Percentiles rank a stretch among this genome's conserved stretches.
Conservation (phyloP, 1,140 invertebrate species). For the Nasonia giraulti region DNA sequence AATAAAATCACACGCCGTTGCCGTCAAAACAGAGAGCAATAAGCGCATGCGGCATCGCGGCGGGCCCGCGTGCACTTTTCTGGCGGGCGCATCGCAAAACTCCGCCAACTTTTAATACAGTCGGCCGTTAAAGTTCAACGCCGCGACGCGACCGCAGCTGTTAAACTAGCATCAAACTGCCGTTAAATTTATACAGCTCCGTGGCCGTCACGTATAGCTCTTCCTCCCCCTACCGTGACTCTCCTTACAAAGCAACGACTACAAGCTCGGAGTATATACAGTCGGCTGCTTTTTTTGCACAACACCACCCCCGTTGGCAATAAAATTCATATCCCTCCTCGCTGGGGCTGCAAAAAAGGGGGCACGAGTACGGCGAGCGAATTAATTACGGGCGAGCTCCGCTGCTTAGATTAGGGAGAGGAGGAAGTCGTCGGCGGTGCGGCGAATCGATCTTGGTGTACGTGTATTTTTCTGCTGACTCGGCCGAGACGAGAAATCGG, state of each 20-base stretch:
- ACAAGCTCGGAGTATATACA: background rate
- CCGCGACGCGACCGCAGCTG: constrained; percentile 24
- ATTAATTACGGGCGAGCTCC: constrained; percentile 9
- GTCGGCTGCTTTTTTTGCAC: background rate
- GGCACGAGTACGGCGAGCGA: background rate
- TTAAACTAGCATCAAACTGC: constrained; percentile 31
- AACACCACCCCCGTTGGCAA: background rate
- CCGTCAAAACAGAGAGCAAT: background rate
- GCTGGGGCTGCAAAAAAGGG: background rate
- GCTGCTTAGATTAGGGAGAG: background rate
- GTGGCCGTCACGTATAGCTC: too few species aligned
- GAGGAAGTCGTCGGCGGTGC: background rate
- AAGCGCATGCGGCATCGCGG: background rate
- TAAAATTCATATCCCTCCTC: constrained; percentile 41
- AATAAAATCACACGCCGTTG: background rate
- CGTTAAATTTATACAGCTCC: constrained; percentile 43
- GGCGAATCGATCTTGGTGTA: background rate
- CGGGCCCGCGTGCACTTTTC: background rate
- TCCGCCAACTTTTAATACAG: constrained; percentile 8
- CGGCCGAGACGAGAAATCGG: background rate
- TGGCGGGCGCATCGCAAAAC: background rate
- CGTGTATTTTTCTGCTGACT: constrained; percentile 20
- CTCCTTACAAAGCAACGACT: background rate
- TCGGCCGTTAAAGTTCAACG: constrained; percentile 7
- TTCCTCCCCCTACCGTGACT: background rate